Conservation (phyloP, 2,113 vertebrate genomes). For the Heteronetta atricapilla region DNA sequence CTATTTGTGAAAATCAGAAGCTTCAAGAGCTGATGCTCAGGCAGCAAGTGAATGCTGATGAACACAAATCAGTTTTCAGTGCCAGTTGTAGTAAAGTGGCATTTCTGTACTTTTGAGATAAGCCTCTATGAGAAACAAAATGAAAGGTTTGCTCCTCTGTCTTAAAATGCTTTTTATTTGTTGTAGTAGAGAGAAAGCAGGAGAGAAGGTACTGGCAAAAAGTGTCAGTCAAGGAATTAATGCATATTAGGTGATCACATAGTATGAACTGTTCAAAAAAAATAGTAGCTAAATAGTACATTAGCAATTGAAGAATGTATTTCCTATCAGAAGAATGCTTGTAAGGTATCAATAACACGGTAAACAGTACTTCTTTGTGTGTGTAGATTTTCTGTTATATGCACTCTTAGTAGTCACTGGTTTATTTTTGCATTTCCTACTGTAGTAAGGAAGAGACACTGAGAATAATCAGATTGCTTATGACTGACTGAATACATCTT, state of each 20-base stretch:
- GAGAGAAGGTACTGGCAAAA: not conserved
- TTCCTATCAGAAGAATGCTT: not conserved
- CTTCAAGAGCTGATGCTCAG: not conserved
- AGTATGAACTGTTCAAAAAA: not conserved
- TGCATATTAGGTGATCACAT: not conserved
- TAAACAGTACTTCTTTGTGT: not conserved
- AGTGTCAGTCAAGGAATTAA: not conserved
- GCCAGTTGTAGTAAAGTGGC: not conserved
- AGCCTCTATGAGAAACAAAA: not conserved
- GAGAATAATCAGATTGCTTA: not conserved
- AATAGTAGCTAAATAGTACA: not conserved
- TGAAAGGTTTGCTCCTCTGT: not conserved
- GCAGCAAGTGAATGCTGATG: fast-evolving
- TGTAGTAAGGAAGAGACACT: not conserved
- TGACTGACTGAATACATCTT: not conserved
- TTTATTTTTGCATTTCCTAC: not conserved
- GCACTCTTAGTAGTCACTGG: not conserved
- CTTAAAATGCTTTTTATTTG: not conserved
- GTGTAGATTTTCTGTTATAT: not conserved
- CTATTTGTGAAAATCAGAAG: not conserved
- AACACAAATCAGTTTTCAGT: not conserved
- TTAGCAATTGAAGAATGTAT: not conserved
- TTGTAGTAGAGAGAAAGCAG: not conserved
- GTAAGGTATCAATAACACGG: not conserved
- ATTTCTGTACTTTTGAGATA: not conserved